These are phyloP conservation scores for Parus major DNA, from an alignment of 2,113 vertebrate genomes.

Conservation along the genomic window DNA sequence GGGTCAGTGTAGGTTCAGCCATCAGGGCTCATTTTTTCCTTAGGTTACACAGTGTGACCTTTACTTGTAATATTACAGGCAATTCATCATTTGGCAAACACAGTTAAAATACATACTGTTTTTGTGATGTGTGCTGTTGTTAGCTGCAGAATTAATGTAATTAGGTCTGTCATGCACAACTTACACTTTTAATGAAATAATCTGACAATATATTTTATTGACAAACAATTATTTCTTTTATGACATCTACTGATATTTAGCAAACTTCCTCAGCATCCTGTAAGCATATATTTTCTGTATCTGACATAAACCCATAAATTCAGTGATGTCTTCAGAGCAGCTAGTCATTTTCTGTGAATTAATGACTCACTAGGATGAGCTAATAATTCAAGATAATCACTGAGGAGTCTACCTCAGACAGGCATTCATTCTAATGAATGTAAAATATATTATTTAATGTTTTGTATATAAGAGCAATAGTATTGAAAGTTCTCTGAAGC, in stretches of 20 bases:
- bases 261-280: not conserved
- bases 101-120: not conserved
- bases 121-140: not conserved
- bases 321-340: not conserved
- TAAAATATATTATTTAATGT: not conserved
- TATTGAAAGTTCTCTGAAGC: not conserved
- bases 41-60: not conserved
- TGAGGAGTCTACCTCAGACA: not conserved
- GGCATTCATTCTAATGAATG: not conserved
- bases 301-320: not conserved
- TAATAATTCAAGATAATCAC: conserved; percentile 17
- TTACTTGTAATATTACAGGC: not conserved
- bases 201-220: not conserved
- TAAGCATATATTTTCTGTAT: not conserved
- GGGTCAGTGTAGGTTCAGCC: not conserved
- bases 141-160: not conserved
- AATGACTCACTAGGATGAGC: not conserved
- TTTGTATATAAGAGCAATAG: not conserved
- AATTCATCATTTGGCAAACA: not conserved
- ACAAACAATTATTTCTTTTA: not conserved
- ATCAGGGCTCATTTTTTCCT: not conserved
- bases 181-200: not conserved
- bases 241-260: not conserved
- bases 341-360: not conserved
- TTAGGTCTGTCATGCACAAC: not conserved